Percentiles rank a stretch among this genome's conserved stretches.
These are phyloP conservation scores for Coluber constrictor DNA, from an alignment of 2,797 vertebrate species.

Conservation along the genomic window DNA sequence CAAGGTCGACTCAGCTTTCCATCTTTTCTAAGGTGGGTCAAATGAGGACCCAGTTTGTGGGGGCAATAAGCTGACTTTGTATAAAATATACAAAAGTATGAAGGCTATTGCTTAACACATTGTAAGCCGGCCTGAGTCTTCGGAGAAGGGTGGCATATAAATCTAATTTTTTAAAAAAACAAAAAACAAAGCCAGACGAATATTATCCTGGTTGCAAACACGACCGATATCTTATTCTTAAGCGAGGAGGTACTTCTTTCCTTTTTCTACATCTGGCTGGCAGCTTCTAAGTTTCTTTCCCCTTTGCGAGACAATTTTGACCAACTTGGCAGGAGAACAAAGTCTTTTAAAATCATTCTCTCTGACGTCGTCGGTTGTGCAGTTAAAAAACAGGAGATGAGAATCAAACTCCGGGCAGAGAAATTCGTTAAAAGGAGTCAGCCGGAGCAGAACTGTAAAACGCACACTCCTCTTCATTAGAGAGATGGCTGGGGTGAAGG, in stretches of 20 bases:
- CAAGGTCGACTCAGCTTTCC: too few species aligned
- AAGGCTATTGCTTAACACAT: too few species aligned
- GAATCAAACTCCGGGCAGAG: slow-evolving; percentile 33
- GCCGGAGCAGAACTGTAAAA: slow-evolving; percentile 27
- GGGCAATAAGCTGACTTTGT: too few species aligned
- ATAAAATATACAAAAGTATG: too few species aligned
- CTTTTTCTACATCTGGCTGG: slow-evolving; percentile 41
- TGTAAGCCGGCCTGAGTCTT: too few species aligned
- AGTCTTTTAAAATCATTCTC: slow-evolving; percentile 40
- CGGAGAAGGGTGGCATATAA: too few species aligned
- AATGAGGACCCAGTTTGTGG: too few species aligned
- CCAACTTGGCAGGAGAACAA: slow-evolving; percentile 28
- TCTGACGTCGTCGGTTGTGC: slow-evolving; percentile 43
- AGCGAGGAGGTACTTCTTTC: slow-evolving; percentile 32
- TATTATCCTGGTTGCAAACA: slow-evolving; percentile 23
- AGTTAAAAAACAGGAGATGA: slow-evolving; percentile 42
- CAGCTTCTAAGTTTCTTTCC: slow-evolving; percentile 45
- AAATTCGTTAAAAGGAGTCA: slow-evolving; percentile 27
- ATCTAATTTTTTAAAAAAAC: too few species aligned
- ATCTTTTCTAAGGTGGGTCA: too few species aligned
- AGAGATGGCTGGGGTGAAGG: slow-evolving; percentile 45
- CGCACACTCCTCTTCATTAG: slow-evolving; percentile 37
- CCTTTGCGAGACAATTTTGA: slow-evolving; percentile 29
- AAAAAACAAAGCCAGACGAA: background rate
- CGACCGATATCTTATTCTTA: slow-evolving; percentile 24